Conservation (phyloP, 2,113 vertebrate species). For the Bombycilla garrulus region DNA sequence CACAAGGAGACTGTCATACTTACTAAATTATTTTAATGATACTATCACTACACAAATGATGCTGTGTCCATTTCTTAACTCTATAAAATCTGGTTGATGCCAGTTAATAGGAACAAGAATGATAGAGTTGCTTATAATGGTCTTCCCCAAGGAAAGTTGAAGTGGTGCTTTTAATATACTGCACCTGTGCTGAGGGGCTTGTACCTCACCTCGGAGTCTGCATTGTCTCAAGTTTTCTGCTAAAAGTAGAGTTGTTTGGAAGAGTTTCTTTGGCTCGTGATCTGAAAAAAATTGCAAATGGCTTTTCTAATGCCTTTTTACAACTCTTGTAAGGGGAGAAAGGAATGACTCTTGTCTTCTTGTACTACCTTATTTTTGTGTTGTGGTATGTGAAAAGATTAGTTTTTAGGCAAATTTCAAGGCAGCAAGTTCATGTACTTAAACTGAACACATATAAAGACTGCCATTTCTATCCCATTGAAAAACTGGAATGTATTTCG, state of each 20-base stretch:
- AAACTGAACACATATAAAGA: neutral
- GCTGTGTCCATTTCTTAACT: neutral
- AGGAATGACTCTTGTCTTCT: neutral
- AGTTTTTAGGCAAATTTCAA: neutral
- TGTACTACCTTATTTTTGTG: neutral
- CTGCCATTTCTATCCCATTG: neutral
- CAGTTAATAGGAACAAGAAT: neutral
- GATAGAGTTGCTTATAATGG: neutral
- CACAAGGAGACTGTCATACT: neutral
- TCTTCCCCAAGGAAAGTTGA: neutral
- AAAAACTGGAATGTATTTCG: neutral
- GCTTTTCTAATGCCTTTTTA: neutral
- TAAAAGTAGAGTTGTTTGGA: neutral
- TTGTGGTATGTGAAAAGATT: rapidly evolving
- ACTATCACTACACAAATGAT: neutral
- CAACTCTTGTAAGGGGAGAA: neutral
- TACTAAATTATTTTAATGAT: neutral
- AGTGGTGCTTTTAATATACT: neutral
- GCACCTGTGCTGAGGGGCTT: neutral
- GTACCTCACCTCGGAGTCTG: neutral
- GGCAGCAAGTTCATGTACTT: neutral
- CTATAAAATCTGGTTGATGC: neutral
- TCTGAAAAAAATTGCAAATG: neutral
- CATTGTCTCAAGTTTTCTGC: neutral
- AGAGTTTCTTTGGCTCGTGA: neutral